Percentiles rank a stretch among this genome's conserved stretches.
These are phyloP conservation scores for Agrotis clavis DNA, from an alignment of 2,888 invertebrate species.

Conservation along the genomic window DNA sequence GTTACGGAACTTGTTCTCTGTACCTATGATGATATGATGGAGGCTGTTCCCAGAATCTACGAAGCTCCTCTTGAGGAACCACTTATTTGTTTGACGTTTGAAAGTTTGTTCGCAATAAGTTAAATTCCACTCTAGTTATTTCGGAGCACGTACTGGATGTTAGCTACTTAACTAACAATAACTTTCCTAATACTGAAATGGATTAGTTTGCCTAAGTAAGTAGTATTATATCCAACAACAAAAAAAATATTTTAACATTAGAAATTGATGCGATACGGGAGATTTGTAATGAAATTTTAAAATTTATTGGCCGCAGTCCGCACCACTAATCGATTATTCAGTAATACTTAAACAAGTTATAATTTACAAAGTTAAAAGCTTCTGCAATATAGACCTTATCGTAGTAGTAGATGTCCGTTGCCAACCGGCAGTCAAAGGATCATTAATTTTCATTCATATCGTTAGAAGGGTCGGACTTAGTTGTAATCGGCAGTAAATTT, in stretches of 20 bases:
- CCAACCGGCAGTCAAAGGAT: constrained; percentile 61
- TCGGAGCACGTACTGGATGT: neutral
- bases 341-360: constrained; percentile 25
- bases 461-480: constrained; percentile 62
- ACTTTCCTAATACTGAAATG: neutral
- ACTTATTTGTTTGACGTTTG: constrained; percentile 6
- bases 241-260: neutral
- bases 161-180: neutral
- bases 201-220: neutral
- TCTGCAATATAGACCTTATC: constrained; percentile 45
- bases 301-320: neutral
- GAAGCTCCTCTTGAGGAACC: constrained; percentile 5
- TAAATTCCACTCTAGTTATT: neutral
- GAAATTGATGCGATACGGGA: neutral
- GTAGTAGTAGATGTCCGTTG: constrained; percentile 55
- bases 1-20: constrained; percentile 14
- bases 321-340: constrained; percentile 29
- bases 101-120: neutral
- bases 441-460: constrained; percentile 74
- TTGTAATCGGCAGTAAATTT: constrained; percentile 65
- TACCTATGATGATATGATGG: neutral
- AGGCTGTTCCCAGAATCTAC: neutral
- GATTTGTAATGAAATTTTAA: neutral
- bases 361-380: constrained; percentile 37
- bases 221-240: neutral